These are phyloP conservation scores for Lycophotia porphyrea DNA, from an alignment of 2,888 invertebrate species.

Conservation along the genomic window DNA sequence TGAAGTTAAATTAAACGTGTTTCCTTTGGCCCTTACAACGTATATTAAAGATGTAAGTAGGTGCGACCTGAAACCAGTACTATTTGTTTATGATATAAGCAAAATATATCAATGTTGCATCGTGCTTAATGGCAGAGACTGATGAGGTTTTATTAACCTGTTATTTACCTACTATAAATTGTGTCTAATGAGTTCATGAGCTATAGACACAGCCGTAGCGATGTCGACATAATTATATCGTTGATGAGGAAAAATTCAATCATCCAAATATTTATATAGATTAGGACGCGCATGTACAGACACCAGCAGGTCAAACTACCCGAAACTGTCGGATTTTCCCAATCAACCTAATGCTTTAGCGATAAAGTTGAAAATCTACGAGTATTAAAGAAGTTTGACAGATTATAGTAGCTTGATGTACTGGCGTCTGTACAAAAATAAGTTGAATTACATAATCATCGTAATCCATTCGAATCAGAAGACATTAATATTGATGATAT, in stretches of 20 bases:
- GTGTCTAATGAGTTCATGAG: conserved; percentile 14
- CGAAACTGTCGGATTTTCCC: no score
- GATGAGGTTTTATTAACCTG: conserved; percentile 23
- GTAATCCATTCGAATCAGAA: conserved; percentile 21
- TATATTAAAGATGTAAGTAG: conserved; percentile 30
- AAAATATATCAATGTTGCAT: conserved; percentile 55
- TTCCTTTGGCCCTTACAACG: conserved; percentile 4
- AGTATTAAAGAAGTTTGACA: no score
- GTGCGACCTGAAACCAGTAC: conserved; percentile 41
- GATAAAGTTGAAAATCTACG: no score
- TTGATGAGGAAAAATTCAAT: conserved; percentile 6
- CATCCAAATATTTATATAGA: conserved; percentile 8
- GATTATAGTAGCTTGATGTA: no score
- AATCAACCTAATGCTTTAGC: no score
- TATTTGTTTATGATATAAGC: conserved; percentile 53
- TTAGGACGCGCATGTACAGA: conserved; percentile 9
- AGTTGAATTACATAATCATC: conserved; percentile 26
- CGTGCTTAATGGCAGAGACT: conserved; percentile 18
- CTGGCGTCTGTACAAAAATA: no score
- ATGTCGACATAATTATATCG: conserved; percentile 20
- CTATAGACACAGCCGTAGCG: background rate
- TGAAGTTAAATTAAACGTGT: conserved; percentile 6
- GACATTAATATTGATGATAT: conserved; percentile 31
- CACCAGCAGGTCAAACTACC: no score
- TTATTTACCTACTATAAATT: conserved; percentile 34